Percentiles rank a stretch among this genome's conserved stretches.
Conservation (phyloP, 1,140 invertebrate species). For the Drusus annulatus region DNA sequence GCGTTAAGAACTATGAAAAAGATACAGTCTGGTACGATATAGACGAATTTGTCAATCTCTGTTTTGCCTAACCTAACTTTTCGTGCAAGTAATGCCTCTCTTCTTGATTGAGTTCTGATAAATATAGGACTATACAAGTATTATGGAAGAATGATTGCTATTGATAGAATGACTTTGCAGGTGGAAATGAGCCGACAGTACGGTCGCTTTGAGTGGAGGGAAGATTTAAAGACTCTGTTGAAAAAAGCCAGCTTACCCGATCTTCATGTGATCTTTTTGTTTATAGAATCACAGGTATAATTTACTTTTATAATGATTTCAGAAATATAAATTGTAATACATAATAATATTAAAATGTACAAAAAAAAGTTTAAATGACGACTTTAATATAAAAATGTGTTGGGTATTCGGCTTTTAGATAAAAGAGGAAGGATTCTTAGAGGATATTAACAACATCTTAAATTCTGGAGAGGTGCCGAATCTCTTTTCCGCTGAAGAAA, state of each 20-base stretch:
- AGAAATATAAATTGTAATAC: too few species aligned
- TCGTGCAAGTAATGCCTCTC: too few species aligned
- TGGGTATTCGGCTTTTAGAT: slow-evolving; percentile 73
- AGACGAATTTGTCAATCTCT: too few species aligned
- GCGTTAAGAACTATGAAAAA: too few species aligned
- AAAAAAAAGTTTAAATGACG: too few species aligned
- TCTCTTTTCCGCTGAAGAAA: slow-evolving; percentile 91
- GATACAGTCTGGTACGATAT: too few species aligned
- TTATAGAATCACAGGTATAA: slow-evolving; percentile 87
- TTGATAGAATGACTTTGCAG: slow-evolving; percentile 64
- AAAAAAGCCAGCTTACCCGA: slow-evolving; percentile 86
- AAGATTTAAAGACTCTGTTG: slow-evolving; percentile 89
- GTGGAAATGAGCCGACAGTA: slow-evolving; percentile 94
- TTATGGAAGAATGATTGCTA: too few species aligned
- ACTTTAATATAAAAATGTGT: too few species aligned
- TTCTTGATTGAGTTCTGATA: too few species aligned
- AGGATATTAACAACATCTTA: slow-evolving; percentile 94
- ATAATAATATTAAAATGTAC: too few species aligned
- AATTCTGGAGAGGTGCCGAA: slow-evolving; percentile 96
- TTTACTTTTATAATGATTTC: slow-evolving; percentile 5
- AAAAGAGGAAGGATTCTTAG: slow-evolving; percentile 93
- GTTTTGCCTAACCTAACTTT: too few species aligned
- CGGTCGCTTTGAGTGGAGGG: slow-evolving; percentile 88
- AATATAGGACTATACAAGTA: too few species aligned
- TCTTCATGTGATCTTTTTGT: slow-evolving; percentile 92